A percentile compares a stretch with the other conserved stretches of the same genome.
Conservation (phyloP, 2,888 invertebrate species). For the Pyralis farinalis region DNA sequence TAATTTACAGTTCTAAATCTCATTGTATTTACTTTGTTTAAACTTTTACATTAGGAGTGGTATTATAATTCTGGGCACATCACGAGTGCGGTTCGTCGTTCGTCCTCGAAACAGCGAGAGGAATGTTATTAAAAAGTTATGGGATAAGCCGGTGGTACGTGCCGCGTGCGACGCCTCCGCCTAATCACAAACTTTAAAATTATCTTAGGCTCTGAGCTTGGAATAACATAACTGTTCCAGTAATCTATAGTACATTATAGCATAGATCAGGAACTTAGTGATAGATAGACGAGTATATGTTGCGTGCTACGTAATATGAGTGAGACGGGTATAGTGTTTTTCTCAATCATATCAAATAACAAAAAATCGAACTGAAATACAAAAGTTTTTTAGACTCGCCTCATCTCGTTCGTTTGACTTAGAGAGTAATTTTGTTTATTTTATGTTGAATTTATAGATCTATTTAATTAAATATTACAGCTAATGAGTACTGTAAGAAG, state of each 20-base stretch:
- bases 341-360: no score
- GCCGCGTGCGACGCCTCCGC: conserved; percentile 34
- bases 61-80: conserved; percentile 61
- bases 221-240: conserved; percentile 28
- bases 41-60: conserved; percentile 53
- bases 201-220: conserved; percentile 48
- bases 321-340: no score
- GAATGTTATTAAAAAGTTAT: conserved; percentile 79
- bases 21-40: conserved; percentile 42
- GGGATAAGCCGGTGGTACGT: conserved; percentile 65
- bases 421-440: no score
- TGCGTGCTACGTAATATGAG: no score
- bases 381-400: no score
- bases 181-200: conserved; percentile 75
- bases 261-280: no score
- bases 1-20: conserved; percentile 8
- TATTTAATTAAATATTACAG: no score
- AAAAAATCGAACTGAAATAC: no score
- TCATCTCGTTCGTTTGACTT: no score
- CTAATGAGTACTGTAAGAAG: no score
- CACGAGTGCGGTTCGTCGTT: conserved; percentile 58
- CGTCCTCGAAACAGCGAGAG: conserved; percentile 60
- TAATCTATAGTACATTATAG: conserved; percentile 21
- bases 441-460: no score
- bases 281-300: no score